phyloP scores from a whole-genome alignment of 1,140 invertebrate species.

The Conus betulinus region DNA sequence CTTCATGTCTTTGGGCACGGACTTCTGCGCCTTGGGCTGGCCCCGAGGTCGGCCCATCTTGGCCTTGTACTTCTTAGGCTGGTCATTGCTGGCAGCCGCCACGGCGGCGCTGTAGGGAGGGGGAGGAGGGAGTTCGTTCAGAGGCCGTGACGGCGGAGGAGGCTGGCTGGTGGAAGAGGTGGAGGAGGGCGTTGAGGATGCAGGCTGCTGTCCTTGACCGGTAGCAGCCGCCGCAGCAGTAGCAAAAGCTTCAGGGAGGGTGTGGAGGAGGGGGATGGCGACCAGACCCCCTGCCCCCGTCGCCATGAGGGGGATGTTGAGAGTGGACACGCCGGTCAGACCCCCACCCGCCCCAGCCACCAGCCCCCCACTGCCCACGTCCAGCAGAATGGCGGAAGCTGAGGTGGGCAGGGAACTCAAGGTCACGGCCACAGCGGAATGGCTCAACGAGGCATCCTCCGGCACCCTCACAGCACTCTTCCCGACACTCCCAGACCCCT shows the following conservation, averaged over 20 bases:
- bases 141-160: neutral
- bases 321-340: neutral
- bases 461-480: neutral
- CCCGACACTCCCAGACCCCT: neutral
- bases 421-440: neutral
- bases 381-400: constrained; percentile 15
- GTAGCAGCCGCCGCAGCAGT: neutral
- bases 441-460: neutral
- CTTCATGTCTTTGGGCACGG: constrained; percentile 62
- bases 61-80: constrained; percentile 28
- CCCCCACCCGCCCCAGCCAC: neutral
- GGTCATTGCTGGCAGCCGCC: neutral
- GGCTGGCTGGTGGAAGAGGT: neutral
- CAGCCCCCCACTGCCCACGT: neutral
- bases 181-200: neutral
- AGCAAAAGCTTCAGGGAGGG: constrained; percentile 24
- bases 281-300: constrained; percentile 28
- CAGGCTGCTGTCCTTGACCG: neutral
- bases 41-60: constrained; percentile 36
- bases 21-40: constrained; percentile 32
- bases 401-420: constrained; percentile 15
- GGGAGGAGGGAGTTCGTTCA: neutral
- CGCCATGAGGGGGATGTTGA: constrained; percentile 38
- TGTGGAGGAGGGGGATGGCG: constrained; percentile 43
- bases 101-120: neutral